Evolutionary conservation across 30 jellyfish, hydroid and myxozoan genomes (phyloP), one percentile per base, ranked within the genome.

Genomic region (Pseudorhiza aurosa): DNA sequence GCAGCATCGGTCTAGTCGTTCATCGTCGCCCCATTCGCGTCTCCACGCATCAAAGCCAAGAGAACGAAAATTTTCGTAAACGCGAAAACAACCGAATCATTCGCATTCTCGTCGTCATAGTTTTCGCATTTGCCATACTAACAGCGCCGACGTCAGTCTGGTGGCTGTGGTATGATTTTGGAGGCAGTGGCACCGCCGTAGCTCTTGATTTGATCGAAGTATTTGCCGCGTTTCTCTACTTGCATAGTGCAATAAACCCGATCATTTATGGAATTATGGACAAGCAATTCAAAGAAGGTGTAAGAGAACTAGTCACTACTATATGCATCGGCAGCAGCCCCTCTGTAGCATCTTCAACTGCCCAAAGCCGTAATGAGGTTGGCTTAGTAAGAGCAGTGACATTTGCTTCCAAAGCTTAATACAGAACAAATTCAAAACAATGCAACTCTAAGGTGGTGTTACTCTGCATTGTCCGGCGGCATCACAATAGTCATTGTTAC

Each of bases 141-240:
- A 87, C 96, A 11, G 82, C 87, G 15, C 96, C 96, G 28, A 71
- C 92, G 27, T 87, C 96, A 22, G 60, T 87, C 72, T 87, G 96
- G 96, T 87, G 96, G 96, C 88, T 87, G 10, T 72, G 89, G 89
- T 87, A 87, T 71, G 96, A 87, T 69, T 87, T 87, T 58, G 87
- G 88, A 0, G 92, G 86, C 25, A 46, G 71, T 28, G 67, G 37
- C 24, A 32, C 71, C 19, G 55, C 69, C 18, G 78, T 78, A 4
- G 67, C 91, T 21, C 89, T 87, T 24, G 88, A 77, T 58, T 59
- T 87, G 58, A 44, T 87, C 30, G 96, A 87, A 53, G 96, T 87
- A 4, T 87, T 87, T 33, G 96, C 96, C 25, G 89, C 96, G 11
- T 68, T 87, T 8, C 76, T 87, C 7, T 87, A 87, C 57, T 82